Conservation (phyloP, 2,797 vertebrate species). For the Muscicapa striata region DNA sequence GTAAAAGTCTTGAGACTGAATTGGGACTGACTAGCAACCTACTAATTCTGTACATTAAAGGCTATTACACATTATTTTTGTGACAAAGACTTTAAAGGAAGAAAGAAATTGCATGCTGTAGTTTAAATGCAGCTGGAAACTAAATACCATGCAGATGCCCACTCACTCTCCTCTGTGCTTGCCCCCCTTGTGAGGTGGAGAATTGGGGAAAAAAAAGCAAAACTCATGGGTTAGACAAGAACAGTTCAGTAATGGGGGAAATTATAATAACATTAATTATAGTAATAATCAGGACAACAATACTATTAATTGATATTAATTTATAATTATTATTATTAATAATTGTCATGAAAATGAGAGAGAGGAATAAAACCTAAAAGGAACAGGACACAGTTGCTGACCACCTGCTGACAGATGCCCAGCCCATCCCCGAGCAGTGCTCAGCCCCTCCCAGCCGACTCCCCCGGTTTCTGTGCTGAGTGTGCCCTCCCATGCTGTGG, state of each 20-base stretch:
- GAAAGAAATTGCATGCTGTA: background rate
- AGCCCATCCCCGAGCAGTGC: background rate
- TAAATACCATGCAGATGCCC: background rate
- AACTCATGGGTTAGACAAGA: background rate
- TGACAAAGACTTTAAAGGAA: background rate
- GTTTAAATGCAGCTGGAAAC: background rate
- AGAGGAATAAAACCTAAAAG: background rate
- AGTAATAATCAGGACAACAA: background rate
- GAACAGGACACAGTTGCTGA: background rate
- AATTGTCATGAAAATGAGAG: background rate
- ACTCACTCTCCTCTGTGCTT: background rate
- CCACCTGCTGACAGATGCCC: fast-evolving
- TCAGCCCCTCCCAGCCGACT: background rate
- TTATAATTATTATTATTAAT: background rate
- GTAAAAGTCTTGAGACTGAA: background rate
- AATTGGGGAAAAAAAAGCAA: background rate
- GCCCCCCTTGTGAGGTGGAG: background rate
- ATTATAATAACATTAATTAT: background rate
- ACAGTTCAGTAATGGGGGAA: background rate
- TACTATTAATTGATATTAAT: background rate
- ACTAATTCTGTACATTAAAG: background rate
- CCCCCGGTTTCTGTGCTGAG: background rate
- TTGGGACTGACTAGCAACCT: background rate
- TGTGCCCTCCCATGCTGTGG: background rate
- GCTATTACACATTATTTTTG: background rate